Evolutionary conservation across 2,113 vertebrate genomes (phyloP).

Genomic region (Alethe diademata): DNA sequence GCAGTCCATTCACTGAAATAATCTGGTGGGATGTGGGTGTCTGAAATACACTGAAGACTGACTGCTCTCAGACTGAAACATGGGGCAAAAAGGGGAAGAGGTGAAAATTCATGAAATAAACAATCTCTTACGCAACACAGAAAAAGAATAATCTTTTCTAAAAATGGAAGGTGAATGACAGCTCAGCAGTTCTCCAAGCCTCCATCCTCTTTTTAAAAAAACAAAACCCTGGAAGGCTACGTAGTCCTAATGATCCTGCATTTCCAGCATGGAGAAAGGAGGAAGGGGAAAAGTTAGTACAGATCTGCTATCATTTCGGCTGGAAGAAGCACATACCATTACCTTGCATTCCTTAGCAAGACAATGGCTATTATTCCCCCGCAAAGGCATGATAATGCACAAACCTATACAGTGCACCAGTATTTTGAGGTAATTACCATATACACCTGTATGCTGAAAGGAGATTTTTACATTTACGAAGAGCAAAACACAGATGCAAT

Average conservation of each 20-base stretch:
- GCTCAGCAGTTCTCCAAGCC: neutral
- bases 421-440: neutral
- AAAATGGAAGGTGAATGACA: neutral
- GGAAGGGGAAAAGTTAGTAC: neutral
- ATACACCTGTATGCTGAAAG: neutral
- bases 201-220: neutral
- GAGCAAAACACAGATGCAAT: neutral
- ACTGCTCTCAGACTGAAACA: neutral
- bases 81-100: neutral
- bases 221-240: neutral
- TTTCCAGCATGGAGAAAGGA: neutral
- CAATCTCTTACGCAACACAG: neutral
- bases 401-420: neutral
- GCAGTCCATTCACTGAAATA: neutral
- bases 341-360: neutral
- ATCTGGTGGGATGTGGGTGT: neutral
- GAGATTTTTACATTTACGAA: neutral
- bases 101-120: neutral
- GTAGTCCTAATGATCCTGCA: neutral
- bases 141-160: neutral
- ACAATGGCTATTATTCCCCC: neutral
- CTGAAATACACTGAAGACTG: neutral
- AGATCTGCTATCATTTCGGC: neutral
- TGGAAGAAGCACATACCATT: neutral
- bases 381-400: neutral